Conservation (phyloP, 2,113 vertebrate species). For the Coptodon bakossiorum region DNA sequence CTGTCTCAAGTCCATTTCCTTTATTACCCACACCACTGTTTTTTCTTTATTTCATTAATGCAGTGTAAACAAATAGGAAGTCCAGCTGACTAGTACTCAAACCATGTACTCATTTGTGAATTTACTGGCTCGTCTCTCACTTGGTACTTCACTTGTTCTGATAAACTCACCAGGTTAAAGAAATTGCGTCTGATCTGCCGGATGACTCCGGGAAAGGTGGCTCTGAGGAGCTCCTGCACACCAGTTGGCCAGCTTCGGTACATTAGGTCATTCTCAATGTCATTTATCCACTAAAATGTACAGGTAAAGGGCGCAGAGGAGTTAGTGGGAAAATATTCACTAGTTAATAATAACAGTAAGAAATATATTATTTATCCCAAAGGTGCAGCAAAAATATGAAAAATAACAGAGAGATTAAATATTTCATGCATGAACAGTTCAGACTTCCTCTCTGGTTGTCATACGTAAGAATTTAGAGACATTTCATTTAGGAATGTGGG, state of each 20-base stretch:
- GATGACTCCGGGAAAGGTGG: conserved; percentile 81
- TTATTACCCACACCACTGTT: background rate
- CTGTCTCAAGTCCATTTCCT: background rate
- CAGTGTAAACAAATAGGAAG: background rate
- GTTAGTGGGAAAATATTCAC: background rate
- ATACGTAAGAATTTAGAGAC: background rate
- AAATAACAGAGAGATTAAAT: background rate
- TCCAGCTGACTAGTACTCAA: background rate
- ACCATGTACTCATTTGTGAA: background rate
- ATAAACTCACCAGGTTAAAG: conserved; percentile 86
- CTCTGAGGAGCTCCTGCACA: conserved; percentile 83
- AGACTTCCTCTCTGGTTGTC: background rate
- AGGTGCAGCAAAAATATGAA: background rate
- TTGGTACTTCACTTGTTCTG: background rate
- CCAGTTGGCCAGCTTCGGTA: conserved; percentile 84
- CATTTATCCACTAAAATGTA: conserved; percentile 85
- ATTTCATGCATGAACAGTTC: background rate
- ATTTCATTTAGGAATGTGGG: background rate
- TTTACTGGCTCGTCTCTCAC: background rate
- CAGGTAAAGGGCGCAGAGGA: background rate
- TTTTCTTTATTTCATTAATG: background rate
- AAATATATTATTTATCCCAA: background rate
- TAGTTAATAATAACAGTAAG: background rate
- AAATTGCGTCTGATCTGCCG: conserved; percentile 87
- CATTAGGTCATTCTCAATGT: conserved; percentile 84